Conservation (phyloP, 1,140 invertebrate genomes). For the Bombus breviceps region DNA sequence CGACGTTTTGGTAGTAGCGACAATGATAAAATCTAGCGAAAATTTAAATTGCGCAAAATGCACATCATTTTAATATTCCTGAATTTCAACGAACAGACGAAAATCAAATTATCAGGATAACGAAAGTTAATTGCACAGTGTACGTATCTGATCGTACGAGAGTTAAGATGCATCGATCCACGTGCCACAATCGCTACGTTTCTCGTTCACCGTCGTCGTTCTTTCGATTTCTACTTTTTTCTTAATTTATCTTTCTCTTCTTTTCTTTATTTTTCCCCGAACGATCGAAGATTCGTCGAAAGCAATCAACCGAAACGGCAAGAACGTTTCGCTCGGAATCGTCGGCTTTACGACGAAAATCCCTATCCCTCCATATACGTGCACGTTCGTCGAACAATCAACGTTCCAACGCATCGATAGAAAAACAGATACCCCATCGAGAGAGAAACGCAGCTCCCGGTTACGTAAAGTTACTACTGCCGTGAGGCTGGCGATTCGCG, state of each 20-base stretch:
- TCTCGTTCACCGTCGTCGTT: neutral
- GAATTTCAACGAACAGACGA: no score
- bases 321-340: neutral
- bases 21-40: no score
- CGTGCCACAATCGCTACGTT: neutral
- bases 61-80: no score
- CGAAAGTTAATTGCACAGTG: no score
- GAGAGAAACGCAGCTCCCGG: constrained; percentile 3
- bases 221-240: neutral
- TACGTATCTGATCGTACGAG: no score
- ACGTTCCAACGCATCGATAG: constrained; percentile 25
- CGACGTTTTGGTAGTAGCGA: no score
- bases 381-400: constrained; percentile 26
- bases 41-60: no score
- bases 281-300: constrained; percentile 31
- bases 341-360: constrained; percentile 10
- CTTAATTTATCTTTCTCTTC: neutral
- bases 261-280: neutral
- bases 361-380: constrained; percentile 19
- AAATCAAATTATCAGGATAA: no score
- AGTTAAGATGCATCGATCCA: neutral
- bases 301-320: constrained; percentile 5
- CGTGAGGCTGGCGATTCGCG: neutral
- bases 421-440: constrained; percentile 11
- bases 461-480: neutral